Percentiles rank a stretch among this genome's conserved stretches.
Conservation (phyloP, 2,113 vertebrate species). For the Hydrochoerus hydrochaeris region DNA sequence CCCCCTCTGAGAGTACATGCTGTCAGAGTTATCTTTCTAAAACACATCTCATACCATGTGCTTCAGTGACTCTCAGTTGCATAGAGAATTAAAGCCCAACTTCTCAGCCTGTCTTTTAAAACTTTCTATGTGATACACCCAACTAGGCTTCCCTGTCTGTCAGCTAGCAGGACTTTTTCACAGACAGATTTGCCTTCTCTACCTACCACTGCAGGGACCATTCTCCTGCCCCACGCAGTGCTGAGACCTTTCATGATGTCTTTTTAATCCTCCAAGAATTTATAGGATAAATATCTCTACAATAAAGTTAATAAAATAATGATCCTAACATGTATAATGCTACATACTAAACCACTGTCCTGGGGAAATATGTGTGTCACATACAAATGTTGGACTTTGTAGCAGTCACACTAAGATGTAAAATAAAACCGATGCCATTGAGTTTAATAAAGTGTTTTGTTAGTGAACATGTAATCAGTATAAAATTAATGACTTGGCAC, state of each 20-base stretch:
- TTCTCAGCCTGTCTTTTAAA: slow-evolving; percentile 42
- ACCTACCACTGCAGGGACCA: not conserved
- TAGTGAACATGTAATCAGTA: not conserved
- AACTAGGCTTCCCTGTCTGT: not conserved
- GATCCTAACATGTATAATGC: not conserved
- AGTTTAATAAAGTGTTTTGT: slow-evolving; percentile 29
- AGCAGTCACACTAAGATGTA: not conserved
- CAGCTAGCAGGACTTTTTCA: not conserved
- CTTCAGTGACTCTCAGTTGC: not conserved
- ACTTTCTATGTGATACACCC: not conserved
- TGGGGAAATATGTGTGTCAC: not conserved
- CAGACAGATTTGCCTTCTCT: not conserved
- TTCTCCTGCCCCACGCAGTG: not conserved
- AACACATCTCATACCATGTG: slow-evolving; percentile 46
- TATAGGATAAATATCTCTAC: not conserved
- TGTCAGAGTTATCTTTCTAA: slow-evolving; percentile 66
- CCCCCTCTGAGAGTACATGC: not conserved
- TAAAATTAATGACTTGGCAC: not conserved
- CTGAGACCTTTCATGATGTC: not conserved
- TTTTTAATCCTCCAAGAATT: not conserved
- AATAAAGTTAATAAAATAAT: slow-evolving; percentile 4
- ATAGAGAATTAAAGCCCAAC: slow-evolving; percentile 45
- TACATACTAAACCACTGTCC: not conserved
- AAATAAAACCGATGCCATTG: not conserved
- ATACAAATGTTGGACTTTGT: slow-evolving; percentile 31